phyloP scores from a whole-genome alignment of 2,113 vertebrate species.

The Sterrhoptilus dennistouni region DNA sequence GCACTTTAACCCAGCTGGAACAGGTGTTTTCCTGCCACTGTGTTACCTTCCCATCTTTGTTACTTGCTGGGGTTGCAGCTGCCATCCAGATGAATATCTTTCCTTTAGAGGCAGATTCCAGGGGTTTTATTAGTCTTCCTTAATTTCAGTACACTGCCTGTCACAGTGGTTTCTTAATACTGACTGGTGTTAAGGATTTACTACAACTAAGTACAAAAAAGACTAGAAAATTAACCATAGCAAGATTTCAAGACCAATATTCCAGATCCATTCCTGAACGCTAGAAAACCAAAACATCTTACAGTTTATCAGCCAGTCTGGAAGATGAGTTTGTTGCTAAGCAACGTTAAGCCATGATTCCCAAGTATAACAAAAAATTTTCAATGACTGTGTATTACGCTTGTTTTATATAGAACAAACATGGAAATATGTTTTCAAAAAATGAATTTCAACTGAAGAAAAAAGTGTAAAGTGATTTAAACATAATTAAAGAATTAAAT shows the following conservation, averaged over 20 bases:
- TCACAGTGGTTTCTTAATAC: neutral
- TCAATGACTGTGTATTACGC: neutral
- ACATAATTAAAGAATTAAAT: neutral
- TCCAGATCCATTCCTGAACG: neutral
- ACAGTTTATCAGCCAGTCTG: neutral
- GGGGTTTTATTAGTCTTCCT: neutral
- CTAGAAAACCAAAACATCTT: neutral
- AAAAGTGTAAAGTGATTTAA: neutral
- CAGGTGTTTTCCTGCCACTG: neutral
- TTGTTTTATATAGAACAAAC: neutral
- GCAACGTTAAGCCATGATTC: neutral
- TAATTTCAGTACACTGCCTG: neutral
- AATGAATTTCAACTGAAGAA: neutral
- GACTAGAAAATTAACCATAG: neutral
- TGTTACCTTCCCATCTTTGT: neutral
- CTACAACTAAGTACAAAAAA: neutral
- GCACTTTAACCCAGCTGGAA: neutral
- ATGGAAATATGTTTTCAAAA: neutral
- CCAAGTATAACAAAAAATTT: neutral
- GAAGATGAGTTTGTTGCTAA: slow-evolving; percentile 33
- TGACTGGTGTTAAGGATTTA: neutral
- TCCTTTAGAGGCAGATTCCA: neutral
- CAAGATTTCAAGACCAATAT: neutral
- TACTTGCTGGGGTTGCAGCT: neutral
- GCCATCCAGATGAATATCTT: neutral